phyloP scores from a whole-genome alignment of 1,140 invertebrate genomes.

The Tetramorium simillimum region DNA sequence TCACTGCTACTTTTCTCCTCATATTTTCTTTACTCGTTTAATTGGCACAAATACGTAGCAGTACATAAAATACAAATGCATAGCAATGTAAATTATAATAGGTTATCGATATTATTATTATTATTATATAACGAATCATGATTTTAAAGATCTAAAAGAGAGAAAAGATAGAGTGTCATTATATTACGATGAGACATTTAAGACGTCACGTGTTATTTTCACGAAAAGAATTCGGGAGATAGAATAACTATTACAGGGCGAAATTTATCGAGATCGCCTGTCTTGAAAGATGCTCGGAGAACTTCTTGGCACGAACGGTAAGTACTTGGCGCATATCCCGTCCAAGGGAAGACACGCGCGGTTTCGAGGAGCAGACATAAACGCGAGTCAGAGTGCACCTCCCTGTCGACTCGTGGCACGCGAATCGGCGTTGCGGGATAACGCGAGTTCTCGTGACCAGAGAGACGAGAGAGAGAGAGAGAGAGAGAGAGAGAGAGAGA shows the following conservation, averaged over 20 bases:
- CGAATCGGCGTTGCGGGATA: conserved; percentile 59
- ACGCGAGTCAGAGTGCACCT: conserved; percentile 29
- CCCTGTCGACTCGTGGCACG: conserved; percentile 36
- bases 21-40: neutral
- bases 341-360: conserved; percentile 34
- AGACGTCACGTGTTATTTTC: neutral
- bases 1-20: neutral
- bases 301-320: conserved; percentile 42
- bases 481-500: conserved; percentile 15
- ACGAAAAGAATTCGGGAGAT: neutral
- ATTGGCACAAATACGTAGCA: neutral
- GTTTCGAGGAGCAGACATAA: conserved; percentile 11
- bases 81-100: too few species aligned
- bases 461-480: conserved; percentile 10
- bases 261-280: conserved; percentile 33
- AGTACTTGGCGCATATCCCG: conserved; percentile 37
- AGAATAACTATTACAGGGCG: neutral
- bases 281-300: conserved; percentile 20
- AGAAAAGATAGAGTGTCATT: neutral
- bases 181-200: neutral
- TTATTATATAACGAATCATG: neutral
- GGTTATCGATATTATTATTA: neutral
- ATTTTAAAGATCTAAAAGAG: neutral
- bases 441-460: conserved; percentile 63
- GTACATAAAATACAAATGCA: neutral